Base-by-base conservation (phyloP, 1,140 invertebrate genomes). In the Schlechtendalia chinensis region DNA sequence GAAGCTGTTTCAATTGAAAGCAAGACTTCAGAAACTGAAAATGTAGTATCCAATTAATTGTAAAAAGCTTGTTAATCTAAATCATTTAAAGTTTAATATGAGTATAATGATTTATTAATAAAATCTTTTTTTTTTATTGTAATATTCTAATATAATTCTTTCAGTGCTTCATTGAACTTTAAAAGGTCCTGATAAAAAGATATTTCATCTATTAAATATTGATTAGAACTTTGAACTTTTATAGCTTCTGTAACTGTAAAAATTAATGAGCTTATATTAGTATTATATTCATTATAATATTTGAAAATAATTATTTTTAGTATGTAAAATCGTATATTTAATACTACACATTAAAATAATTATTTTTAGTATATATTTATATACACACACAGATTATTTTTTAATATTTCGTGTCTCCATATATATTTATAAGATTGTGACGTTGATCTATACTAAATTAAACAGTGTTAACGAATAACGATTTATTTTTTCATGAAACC, bases 311-410 rank as follows among this genome's bases (percentile, higher is more conserved):
- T 45, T 69, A 47, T 69, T 27, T 67, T 24, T 69, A 50, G 39
- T 69, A 24, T n/a, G 24, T 24, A 0, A 22, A 69, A 69, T 69
- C 22, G 50, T 69, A 69, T 69, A 47, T 69, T 69, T 50, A 17
- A 69, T 50, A 69, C 6, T 69, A 24, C 45, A 50, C 2, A 39
- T 24, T 69, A 24, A 69, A n/a, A 24, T 1, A 17, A 69, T 5
- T 67, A 47, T 69, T 69, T 69, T n/a, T n/a, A n/a, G 47, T 69
- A 47, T 69, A 24, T 69, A 24, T 50, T 24, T 69, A 12, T 69
- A 19, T 27, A 50, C 16, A 50, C 16, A 69, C 8, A 39, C 47
- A 47, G 22, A 24, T 69, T 50, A 16, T 65, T 19, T 17, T 47
- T 16, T 12, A 50, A 27, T 50, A 71, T 53, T 72, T 29, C 53